Percentiles rank a stretch among this genome's conserved stretches.
phyloP scores from a whole-genome alignment of 2,797 vertebrate genomes.

The Limnodromus scolopaceus region DNA sequence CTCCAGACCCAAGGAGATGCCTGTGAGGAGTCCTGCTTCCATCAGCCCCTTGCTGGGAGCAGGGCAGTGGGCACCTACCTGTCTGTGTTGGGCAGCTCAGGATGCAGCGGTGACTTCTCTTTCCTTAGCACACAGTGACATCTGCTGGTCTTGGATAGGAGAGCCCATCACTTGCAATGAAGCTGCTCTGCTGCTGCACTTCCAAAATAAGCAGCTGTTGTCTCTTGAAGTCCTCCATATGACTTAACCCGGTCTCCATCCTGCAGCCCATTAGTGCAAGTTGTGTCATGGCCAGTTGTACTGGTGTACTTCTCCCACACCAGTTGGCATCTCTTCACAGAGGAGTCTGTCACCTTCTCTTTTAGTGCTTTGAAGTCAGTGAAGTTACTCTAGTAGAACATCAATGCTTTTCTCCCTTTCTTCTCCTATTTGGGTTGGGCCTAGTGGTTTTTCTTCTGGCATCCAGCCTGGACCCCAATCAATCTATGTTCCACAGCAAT shows the following conservation, averaged over 20 bases:
- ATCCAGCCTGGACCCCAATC: background rate
- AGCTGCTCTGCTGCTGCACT: background rate
- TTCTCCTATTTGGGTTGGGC: background rate
- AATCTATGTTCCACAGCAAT: background rate
- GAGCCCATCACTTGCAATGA: background rate
- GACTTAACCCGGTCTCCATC: background rate
- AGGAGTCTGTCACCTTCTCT: background rate
- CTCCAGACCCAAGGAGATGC: background rate
- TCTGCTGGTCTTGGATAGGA: constrained; percentile 49
- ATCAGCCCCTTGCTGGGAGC: background rate
- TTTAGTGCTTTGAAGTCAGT: background rate
- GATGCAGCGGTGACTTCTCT: background rate
- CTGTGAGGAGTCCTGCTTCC: background rate
- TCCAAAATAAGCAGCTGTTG: background rate
- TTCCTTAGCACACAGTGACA: constrained; percentile 67
- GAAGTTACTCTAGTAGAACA: background rate
- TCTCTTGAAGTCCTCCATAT: accelerated
- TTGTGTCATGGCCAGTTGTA: background rate
- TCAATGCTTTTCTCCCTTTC: background rate
- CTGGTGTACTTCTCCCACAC: background rate
- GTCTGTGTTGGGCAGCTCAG: background rate
- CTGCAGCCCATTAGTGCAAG: background rate
- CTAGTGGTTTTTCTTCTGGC: background rate
- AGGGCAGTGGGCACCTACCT: accelerated
- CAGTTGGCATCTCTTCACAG: accelerated